phyloP scores from a whole-genome alignment of 2,797 vertebrate species.

The Parambassis ranga region DNA sequence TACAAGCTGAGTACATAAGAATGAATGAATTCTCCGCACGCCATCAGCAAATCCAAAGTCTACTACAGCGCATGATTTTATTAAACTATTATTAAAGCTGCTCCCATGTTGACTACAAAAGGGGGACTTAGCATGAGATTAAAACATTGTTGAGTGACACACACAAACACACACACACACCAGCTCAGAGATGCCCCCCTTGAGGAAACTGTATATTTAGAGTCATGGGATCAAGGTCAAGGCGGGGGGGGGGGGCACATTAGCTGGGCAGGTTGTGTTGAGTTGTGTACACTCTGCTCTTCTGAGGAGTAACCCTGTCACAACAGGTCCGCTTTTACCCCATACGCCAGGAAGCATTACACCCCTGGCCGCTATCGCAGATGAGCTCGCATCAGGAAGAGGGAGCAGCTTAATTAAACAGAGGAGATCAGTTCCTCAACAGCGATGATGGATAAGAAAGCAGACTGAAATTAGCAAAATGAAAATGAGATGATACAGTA shows the following conservation, averaged over 20 bases:
- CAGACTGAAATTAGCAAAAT: conserved; percentile 24
- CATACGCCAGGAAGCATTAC: conserved; percentile 36
- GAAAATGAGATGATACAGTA: conserved; percentile 11
- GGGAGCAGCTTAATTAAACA: conserved; percentile 74
- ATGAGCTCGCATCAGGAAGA: conserved; percentile 63
- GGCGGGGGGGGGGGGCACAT: conserved; percentile 37
- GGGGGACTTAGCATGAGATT: conserved; percentile 41
- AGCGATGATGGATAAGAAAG: conserved; percentile 55
- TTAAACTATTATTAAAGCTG: conserved; percentile 35
- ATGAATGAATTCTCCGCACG: conserved; percentile 15
- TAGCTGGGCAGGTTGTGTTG: conserved; percentile 2
- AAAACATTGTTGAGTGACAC: conserved; percentile 18
- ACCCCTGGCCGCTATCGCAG: conserved; percentile 40
- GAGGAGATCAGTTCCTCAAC: conserved; percentile 53
- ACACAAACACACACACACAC: conserved; percentile 17
- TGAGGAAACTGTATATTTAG: conserved; percentile 29
- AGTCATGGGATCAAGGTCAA: conserved; percentile 64
- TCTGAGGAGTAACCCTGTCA: conserved; percentile 26
- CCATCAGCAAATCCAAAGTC: conserved; percentile 43
- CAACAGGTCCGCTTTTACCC: conserved; percentile 60
- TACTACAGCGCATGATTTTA: conserved; percentile 21
- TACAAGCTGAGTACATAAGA: conserved; percentile 26
- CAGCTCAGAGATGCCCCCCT: conserved; percentile 22
- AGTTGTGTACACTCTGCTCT: conserved; percentile 33
- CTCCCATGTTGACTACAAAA: conserved; percentile 30